Base-by-base conservation (phyloP, 2,888 invertebrate genomes). In the Buathra laborator region DNA sequence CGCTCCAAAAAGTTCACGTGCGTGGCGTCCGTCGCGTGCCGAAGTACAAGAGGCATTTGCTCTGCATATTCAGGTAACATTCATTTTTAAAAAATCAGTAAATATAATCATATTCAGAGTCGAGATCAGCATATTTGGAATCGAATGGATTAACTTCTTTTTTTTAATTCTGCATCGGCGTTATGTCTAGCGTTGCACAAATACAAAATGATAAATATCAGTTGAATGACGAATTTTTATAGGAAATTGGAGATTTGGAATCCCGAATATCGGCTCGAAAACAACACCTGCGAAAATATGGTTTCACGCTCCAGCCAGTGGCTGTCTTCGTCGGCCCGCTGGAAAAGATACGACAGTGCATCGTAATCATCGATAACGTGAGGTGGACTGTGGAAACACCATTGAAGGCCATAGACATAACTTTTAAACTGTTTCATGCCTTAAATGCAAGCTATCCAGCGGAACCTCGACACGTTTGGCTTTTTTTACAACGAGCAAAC, bases 61-160 rank as follows among this genome's bases (percentile, higher is more conserved):
- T 7, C 51, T 51, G 14, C 51, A 51, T 16, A 51, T 48, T 14
- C 10, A 67, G 67, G 24, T 68, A 66, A 77, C 67, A 53, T 14
- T 5, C 4, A 51, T 16, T n/a, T 6, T 6, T 16, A 6, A 51
- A 51, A 3, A 6, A 6, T 16, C 51, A n/a, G 16, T 4, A 14
- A 51, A 51, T 51, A 51, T 16, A 51, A 51, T 51, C 16, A 16
- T 51, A 16, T 7, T 51, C 16, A 5, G 51, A 51, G 16, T 7
- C 16, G 51, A 51, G 51, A 51, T 51, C 51, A 51, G 12, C 5
- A 16, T 4, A 51, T 51, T 51, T 51, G 3, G 6, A 51, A 51
- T 51, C 16, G n/a, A 51, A 51, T 9, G 14, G 14, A 16, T 51
- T 6, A 16, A 12, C 44, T 12, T 44, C 44, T 6, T 44, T 44